Evolutionary conservation across 2,888 invertebrate species (phyloP).

Genomic region (Acrobasis consociella): DNA sequence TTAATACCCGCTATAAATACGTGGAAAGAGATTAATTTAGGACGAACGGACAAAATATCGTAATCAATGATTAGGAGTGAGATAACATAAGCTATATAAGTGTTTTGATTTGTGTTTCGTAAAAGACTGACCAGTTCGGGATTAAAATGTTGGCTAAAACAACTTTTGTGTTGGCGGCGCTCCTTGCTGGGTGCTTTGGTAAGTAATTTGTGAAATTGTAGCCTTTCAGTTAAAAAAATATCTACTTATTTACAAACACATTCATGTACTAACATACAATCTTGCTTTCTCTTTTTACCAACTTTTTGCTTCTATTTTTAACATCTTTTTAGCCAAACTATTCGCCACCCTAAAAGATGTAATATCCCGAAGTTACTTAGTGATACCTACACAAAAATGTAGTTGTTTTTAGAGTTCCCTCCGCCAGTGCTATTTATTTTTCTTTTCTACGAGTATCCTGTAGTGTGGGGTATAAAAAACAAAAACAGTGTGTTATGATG

Average conservation of each 20-base stretch:
- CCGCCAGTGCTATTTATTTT: no score
- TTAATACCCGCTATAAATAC: background rate
- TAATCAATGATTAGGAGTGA: constrained; percentile 5
- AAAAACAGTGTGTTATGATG: no score
- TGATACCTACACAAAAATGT: no score
- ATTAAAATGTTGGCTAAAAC: constrained; percentile 38
- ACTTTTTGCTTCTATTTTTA: no score
- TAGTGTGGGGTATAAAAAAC: no score
- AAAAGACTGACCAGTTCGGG: constrained; percentile 6
- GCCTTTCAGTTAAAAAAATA: background rate
- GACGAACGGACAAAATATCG: constrained; percentile 2
- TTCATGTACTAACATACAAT: no score
- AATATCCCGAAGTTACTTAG: no score
- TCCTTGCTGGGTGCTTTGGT: constrained; percentile 55
- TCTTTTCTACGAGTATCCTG: no score
- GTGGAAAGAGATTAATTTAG: background rate
- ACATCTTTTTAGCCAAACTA: no score
- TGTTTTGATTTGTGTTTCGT: constrained; percentile 6
- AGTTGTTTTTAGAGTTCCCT: no score
- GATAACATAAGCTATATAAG: constrained; percentile 18
- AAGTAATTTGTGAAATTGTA: constrained; percentile 31
- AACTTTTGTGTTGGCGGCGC: constrained; percentile 43
- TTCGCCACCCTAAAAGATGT: no score
- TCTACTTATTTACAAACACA: background rate
- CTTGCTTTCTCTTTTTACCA: no score